A percentile compares a stretch with the other conserved stretches of the same genome.
Conservation (phyloP, 2,797 vertebrate species). For the Gymnocypris eckloni region DNA sequence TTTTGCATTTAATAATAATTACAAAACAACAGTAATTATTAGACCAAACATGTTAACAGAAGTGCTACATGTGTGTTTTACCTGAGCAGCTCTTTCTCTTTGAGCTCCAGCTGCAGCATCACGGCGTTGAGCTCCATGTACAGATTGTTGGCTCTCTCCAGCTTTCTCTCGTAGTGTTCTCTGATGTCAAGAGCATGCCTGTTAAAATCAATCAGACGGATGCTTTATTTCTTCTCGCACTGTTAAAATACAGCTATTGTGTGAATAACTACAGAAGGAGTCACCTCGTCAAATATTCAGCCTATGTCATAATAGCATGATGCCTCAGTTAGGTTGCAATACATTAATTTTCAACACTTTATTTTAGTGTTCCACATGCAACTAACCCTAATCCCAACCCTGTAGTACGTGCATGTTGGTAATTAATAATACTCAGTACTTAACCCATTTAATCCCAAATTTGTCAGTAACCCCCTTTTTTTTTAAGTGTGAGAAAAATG, state of each 20-base stretch:
- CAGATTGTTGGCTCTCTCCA: constrained; percentile 95
- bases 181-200: constrained; percentile 97
- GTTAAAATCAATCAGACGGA: constrained; percentile 11
- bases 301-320: background rate
- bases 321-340: background rate
- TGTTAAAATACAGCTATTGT: background rate
- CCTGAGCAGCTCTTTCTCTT: constrained; percentile 95
- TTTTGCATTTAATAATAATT: too few species aligned
- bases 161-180: constrained; percentile 95
- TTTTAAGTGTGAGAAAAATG: too few species aligned
- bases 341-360: too few species aligned
- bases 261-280: background rate
- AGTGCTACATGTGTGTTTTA: constrained; percentile 60
- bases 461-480: too few species aligned
- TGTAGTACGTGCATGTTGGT: background rate
- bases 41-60: background rate
- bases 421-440: background rate
- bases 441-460: too few species aligned
- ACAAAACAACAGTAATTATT: too few species aligned
- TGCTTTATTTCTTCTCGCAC: background rate
- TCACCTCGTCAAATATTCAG: background rate
- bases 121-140: constrained; percentile 98
- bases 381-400: background rate
- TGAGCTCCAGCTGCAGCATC: constrained; percentile 96
- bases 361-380: background rate